Conservation (phyloP, 2,888 invertebrate genomes). For the Cremastobaeus sp. region DNA sequence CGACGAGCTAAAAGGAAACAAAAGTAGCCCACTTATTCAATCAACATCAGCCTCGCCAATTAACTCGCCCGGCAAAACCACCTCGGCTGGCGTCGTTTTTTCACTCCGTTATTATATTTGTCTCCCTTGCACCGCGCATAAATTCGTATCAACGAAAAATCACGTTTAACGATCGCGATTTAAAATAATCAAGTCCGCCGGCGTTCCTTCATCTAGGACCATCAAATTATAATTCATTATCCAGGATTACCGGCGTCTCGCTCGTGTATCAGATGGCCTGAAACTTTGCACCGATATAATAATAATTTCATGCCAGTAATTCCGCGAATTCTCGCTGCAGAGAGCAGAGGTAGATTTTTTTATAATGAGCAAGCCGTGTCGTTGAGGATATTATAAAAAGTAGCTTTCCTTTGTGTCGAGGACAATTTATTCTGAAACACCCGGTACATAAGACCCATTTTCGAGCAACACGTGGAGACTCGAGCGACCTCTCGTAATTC, state of each 20-base stretch:
- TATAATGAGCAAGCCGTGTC: background rate
- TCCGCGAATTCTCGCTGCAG: background rate
- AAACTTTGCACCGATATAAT: background rate
- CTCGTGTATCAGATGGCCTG: slow-evolving; percentile 14
- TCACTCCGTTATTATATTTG: background rate
- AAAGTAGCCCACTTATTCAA: slow-evolving; percentile 47
- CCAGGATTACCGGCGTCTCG: slow-evolving; percentile 25
- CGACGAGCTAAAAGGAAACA: slow-evolving; percentile 39
- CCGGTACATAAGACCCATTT: slow-evolving; percentile 28
- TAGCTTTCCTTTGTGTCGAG: too few species aligned
- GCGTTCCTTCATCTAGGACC: slow-evolving; percentile 25
- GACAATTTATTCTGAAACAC: slow-evolving; percentile 24
- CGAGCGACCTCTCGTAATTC: slow-evolving; percentile 35
- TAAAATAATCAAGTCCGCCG: slow-evolving; percentile 31
- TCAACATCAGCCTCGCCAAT: slow-evolving; percentile 45
- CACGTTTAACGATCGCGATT: slow-evolving; percentile 28
- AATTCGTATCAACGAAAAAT: slow-evolving; percentile 25
- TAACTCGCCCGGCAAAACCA: slow-evolving; percentile 33
- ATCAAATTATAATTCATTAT: slow-evolving; percentile 45
- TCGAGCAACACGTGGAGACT: slow-evolving; percentile 24
- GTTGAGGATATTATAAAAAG: too few species aligned
- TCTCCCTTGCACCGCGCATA: slow-evolving; percentile 7
- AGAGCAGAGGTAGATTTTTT: background rate
- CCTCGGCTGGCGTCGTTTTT: slow-evolving; percentile 10
- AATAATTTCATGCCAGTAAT: slow-evolving; percentile 6